These are phyloP conservation scores for Stegodyphus mimosarum DNA, from an alignment of 1,140 invertebrate species.

Conservation along the genomic window DNA sequence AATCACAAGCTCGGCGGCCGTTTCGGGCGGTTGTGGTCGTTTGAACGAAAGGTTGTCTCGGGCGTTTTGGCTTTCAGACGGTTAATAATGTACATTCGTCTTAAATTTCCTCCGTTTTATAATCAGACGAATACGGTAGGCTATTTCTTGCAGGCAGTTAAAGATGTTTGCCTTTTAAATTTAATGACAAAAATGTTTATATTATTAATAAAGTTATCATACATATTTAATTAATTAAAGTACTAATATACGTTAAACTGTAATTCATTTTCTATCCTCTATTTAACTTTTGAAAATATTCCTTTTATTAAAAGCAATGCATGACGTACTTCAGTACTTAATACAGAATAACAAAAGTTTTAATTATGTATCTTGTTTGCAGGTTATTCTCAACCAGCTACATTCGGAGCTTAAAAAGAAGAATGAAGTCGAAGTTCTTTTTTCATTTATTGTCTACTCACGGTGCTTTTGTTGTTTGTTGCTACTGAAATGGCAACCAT, in stretches of 20 bases:
- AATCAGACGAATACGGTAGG: too few species aligned
- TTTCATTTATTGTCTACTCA: not conserved
- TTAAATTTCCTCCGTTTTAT: too few species aligned
- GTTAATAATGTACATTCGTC: too few species aligned
- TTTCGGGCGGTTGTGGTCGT: too few species aligned
- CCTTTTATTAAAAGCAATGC: not conserved
- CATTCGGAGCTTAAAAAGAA: slow-evolving; percentile 42
- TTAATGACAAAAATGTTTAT: too few species aligned
- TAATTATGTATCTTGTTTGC: not conserved
- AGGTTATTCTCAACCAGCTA: slow-evolving; percentile 20
- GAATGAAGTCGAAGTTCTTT: slow-evolving; percentile 8
- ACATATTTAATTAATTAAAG: not conserved
- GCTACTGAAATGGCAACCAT: slow-evolving; percentile 3
- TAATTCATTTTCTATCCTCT: not conserved
- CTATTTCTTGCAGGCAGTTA: too few species aligned
- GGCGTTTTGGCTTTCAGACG: too few species aligned
- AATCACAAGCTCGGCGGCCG: too few species aligned
- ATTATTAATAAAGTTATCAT: not conserved
- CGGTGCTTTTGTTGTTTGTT: slow-evolving; percentile 25
- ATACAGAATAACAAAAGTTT: not conserved
- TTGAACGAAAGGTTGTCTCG: too few species aligned
- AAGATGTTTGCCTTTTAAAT: too few species aligned
- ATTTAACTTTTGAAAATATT: not conserved
- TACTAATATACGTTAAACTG: not conserved
- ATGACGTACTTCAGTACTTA: not conserved